phyloP scores from a whole-genome alignment of 2,113 vertebrate species.

The rabbit (Oryctolagus cuniculus) region DNA sequence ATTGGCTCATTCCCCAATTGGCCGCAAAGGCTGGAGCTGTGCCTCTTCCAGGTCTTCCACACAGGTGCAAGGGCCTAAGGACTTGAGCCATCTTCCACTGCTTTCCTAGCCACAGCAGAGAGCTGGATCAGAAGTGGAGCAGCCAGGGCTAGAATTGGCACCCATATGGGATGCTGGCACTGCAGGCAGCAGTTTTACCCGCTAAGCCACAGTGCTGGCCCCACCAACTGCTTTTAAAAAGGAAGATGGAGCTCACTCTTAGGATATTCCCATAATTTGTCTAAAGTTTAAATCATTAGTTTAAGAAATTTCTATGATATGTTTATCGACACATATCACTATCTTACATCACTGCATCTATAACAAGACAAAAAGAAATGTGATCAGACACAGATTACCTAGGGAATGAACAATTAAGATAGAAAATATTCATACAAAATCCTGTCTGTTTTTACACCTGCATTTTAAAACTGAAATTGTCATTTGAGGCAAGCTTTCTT shows the following conservation, averaged over 20 bases:
- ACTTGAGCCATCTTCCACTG: too few relatives aligned
- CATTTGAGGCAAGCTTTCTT: neutral
- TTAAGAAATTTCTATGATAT: constrained; percentile 47
- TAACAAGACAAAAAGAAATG: constrained; percentile 53
- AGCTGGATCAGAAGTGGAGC: too few relatives aligned
- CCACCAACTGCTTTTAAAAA: constrained; percentile 7
- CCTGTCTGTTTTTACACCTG: neutral
- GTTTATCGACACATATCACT: constrained; percentile 17
- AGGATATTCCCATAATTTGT: constrained; percentile 28
- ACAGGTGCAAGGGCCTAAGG: too few relatives aligned
- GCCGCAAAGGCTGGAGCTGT: too few relatives aligned
- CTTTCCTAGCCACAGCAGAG: too few relatives aligned
- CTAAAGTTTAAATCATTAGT: constrained; percentile 54
- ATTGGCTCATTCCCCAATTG: too few relatives aligned
- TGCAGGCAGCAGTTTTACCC: too few relatives aligned
- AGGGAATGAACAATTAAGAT: neutral
- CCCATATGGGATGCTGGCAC: too few relatives aligned
- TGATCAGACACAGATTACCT: neutral
- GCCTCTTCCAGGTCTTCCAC: too few relatives aligned
- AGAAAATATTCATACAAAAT: neutral
- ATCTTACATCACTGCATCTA: constrained; percentile 21
- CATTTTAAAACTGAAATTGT: constrained; percentile 29
- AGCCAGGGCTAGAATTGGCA: too few relatives aligned
- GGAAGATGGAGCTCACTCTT: neutral
- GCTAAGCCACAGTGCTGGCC: too few relatives aligned